Evolutionary conservation across 2,797 vertebrate genomes (phyloP).

Genomic region (Aphelocoma californica): DNA sequence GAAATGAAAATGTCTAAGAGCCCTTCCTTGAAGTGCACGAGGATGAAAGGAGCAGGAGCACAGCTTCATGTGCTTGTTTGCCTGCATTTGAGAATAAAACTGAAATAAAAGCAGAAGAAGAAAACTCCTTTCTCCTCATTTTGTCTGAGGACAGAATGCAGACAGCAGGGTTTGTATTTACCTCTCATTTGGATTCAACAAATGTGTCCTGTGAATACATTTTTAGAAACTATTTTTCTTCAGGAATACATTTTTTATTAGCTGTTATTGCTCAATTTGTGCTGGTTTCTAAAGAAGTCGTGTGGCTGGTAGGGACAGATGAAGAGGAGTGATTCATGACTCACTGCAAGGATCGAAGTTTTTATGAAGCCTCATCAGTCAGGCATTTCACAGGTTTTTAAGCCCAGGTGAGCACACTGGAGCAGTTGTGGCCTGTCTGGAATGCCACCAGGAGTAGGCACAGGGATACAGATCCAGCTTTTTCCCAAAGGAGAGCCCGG

Average conservation of each 20-base stretch:
- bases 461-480: neutral
- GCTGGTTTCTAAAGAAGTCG: neutral
- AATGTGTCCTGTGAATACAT: neutral
- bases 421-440: neutral
- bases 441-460: neutral
- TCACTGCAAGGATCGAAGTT: neutral
- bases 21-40: neutral
- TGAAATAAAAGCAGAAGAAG: neutral
- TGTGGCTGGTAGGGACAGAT: neutral
- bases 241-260: conserved; percentile 18
- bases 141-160: neutral
- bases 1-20: neutral
- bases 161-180: neutral
- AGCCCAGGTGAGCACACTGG: neutral
- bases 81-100: neutral
- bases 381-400: neutral
- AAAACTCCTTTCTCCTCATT: neutral
- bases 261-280: conserved; percentile 1
- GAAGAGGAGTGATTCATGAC: neutral
- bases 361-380: neutral
- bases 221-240: conserved; percentile 31
- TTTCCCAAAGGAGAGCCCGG: neutral
- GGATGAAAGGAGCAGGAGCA: conserved; percentile 15
- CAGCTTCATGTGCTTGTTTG: neutral
- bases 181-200: conserved; percentile 3